Base-by-base conservation (phyloP, 2,113 vertebrate species). In the Lepisosteus osseus region DNA sequence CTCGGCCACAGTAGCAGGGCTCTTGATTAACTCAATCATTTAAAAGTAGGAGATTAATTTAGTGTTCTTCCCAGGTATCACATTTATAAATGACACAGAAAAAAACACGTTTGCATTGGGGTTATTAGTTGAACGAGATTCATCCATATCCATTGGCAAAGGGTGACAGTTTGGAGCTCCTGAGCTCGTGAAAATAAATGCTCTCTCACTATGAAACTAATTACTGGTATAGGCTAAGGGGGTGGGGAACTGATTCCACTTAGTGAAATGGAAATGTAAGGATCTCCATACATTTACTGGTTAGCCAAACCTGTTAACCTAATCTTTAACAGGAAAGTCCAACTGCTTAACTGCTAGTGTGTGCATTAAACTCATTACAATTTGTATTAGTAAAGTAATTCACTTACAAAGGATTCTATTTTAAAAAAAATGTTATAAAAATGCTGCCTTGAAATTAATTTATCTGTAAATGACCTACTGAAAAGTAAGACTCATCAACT, bases 161-260 rank as follows among this genome's bases (percentile, higher is more conserved):
- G 72, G 40, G 65, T 86, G 88, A 84, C 47, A 82, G 83, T 77
- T 78, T 75, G 80, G 87, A 87, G 80, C 74, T 78, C 88, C 83
- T 84, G 82, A 84, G 85, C 83, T 63, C 74, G 72, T 74, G 78
- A 67, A 91, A 94, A 91, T 90, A 84, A 90, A 92, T 87, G 81
- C 77, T 70, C 78, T 89, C 88, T 85, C 79, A 83, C 74, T 72
- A 74, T 69, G 77, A 79, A 87, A 80, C 86, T 87, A 88, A 90
- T 92, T 91, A 89, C 87, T 72, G 85, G 74, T 77, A 81, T 76
- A 84, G 78, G 75, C 84, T 72, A 76, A 9, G 5, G 17, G 78
- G 73, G 82, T 75, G 75, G 76, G 69, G 67, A 78, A 69, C 12
- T 15, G 61, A 14, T 9, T 78, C 47, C 80, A 61, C 69, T 77